Evolutionary conservation across 2,888 invertebrate genomes (phyloP).

Genomic region (Caprella mutica): DNA sequence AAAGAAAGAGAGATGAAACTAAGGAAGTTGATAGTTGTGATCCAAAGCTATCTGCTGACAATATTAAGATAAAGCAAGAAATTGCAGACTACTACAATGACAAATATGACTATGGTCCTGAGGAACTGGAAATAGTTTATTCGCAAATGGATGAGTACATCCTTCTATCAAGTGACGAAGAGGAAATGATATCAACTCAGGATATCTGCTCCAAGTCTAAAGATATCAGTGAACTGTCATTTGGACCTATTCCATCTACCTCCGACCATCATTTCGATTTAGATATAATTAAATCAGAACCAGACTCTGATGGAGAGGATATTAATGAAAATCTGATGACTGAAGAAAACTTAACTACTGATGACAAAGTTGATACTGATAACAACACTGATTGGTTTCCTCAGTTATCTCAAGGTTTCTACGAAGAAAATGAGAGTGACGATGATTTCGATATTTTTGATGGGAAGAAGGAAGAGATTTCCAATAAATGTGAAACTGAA

Average conservation of each 20-base stretch:
- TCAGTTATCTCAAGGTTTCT: too few relatives aligned
- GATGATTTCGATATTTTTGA: too few relatives aligned
- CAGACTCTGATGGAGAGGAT: neutral
- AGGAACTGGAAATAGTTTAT: constrained; percentile 8
- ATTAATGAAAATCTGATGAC: neutral
- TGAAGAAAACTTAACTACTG: neutral
- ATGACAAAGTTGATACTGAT: neutral
- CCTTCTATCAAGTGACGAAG: constrained; percentile 11
- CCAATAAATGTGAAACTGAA: neutral
- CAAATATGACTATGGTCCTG: neutral
- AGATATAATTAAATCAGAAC: neutral
- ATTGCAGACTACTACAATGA: neutral
- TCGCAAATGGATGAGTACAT: constrained; percentile 11
- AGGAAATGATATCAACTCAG: constrained; percentile 1
- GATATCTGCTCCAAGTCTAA: neutral
- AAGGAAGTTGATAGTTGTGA: neutral
- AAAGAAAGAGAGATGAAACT: neutral
- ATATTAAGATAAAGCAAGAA: constrained; percentile 9
- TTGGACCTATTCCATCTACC: neutral
- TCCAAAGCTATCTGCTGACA: neutral
- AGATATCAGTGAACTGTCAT: neutral
- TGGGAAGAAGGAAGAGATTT: too few relatives aligned
- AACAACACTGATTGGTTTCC: too few relatives aligned
- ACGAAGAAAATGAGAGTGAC: too few relatives aligned
- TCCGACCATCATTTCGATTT: neutral